Base-by-base conservation (phyloP, 2,113 vertebrate genomes). In the Triplophysa dalaica region DNA sequence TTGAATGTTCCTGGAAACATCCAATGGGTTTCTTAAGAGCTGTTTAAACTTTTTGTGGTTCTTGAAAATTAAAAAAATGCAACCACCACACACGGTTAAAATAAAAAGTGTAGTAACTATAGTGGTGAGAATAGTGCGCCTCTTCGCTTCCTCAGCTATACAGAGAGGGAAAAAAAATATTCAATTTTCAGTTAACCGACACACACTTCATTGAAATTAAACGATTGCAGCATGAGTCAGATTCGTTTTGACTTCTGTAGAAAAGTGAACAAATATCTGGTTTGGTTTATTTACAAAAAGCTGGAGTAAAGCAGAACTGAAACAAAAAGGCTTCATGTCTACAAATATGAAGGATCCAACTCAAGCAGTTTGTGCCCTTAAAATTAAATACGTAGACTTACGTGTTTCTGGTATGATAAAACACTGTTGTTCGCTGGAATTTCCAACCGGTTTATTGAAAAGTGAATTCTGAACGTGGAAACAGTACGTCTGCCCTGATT, bases 141-240 rank as follows among this genome's bases (percentile, higher is more conserved):
- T n/a, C 17, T 17, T 69, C 64, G 19, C 14, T 8, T 2, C 2
- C 14, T 54, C 69, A 74, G 54, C 69, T 84, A 24, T 17, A 76
- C 19, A 24, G 16, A 45, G 2, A 21, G 9, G 21, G 22, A 63
- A 60, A 19, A 56, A 91, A 89, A 88, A 86, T 6, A 43, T 8
- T 5, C n/a, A 26, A 77, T 22, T 19, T 65, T 2, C 60, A 24
- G 14, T 43, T 2, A 50, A 52, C 41, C 3, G 41, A 43, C 7
- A 1, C 41, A 43, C 10, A 11, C 8, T 43, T 43, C 10, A 43
- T 43, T 8, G 41, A 43, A 43, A 43, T 43, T 5, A 3, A 61
- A 41, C 9, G n/a, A 62, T n/a, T 19, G 13, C 12, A 62, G 38
- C 8, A 16, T 50, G 24, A 14, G 16, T 11, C 13, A 48, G 9